Base-by-base conservation (phyloP, 1,140 invertebrate genomes). In the Ceratina australensis region DNA sequence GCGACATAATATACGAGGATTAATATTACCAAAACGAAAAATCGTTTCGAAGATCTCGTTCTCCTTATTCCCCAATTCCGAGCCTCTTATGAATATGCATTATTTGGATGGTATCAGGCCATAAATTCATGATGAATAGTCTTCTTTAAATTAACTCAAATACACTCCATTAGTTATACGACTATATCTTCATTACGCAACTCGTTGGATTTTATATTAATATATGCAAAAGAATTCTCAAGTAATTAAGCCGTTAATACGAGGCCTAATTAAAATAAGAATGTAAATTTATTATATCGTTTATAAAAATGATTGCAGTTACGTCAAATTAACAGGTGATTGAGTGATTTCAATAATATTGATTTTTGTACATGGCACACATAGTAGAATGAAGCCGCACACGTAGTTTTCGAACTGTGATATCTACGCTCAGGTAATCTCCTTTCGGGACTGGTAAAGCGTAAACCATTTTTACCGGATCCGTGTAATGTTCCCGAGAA, bases 81-180 rank as follows among this genome's bases (percentile, higher is more conserved):
- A 71, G 59, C 47, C 15, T 59, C 20, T 33, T 42, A 71, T 71
- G 56, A 71, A 71, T 71, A 71, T 71, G 54, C 54, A 59, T 71
- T 15, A 47, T 47, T 47, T 59, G 18, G 28, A 15, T 24, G 26
- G 8, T 18, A 24, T 1, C 20, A 13, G 52, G 49, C 49, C 16
- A 56, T 68, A 71, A 71, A 71, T 24, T 59, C 28, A 26, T 59
- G 33, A 59, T n/a, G 22, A 71, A 59, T 59, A n/a, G 2, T 12
- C 52, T 59, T 59, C 22, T 47, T 26, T 57, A 24, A 71, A 59
- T 71, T n/a, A 16, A 15, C 67, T 22, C 56, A 56, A 68, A 67
- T 54, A 28, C 22, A 15, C 16, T 15, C 8, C 7, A 16, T 10
- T 15, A 54, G 33, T 42, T 42, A 42, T 42, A 22, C 50, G 22